Percentiles rank a stretch among this genome's conserved stretches.
Conservation (phyloP, 2,113 vertebrate genomes). For the Anser cygnoides region DNA sequence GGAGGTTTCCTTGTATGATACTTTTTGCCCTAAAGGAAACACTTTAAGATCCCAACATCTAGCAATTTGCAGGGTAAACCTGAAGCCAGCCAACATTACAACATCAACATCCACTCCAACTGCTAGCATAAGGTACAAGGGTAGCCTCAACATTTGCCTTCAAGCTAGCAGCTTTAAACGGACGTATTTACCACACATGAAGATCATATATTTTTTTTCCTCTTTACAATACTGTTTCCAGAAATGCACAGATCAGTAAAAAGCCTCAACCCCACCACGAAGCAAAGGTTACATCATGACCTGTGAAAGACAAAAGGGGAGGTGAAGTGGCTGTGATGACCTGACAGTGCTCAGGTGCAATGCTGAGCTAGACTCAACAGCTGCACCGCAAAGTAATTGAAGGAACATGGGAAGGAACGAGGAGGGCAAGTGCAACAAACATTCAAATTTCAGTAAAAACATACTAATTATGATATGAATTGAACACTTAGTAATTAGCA, state of each 20-base stretch:
- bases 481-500: fast-evolving
- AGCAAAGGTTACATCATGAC: neutral
- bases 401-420: neutral
- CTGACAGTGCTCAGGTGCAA: no score
- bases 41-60: neutral
- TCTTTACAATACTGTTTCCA: neutral
- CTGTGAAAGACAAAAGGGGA: no score
- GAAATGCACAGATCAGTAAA: neutral
- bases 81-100: slow-evolving; percentile 16
- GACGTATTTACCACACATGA: neutral
- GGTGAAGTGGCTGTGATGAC: no score
- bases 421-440: neutral
- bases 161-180: neutral
- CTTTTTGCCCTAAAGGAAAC: neutral
- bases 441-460: neutral
- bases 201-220: neutral
- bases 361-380: no score
- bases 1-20: neutral
- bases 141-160: neutral
- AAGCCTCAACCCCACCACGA: neutral
- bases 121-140: neutral
- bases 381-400: neutral
- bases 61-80: neutral
- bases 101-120: neutral
- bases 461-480: fast-evolving